A percentile compares a stretch with the other conserved stretches of the same genome.
phyloP scores from a whole-genome alignment of 2,113 vertebrate species.

The Colaptes auratus region DNA sequence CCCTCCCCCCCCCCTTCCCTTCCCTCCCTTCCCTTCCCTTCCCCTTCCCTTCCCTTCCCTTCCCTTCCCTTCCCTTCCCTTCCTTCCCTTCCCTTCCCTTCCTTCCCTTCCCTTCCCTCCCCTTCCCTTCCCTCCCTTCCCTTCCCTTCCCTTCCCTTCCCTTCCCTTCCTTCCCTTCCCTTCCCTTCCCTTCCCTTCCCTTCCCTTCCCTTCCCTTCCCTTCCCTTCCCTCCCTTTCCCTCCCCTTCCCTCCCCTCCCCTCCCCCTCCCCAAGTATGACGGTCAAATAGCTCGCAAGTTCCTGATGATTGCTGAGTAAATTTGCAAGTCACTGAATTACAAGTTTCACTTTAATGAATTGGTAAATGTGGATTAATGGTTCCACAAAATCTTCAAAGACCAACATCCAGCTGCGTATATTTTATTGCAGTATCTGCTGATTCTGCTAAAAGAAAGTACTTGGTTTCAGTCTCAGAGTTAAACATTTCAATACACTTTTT shows the following conservation, averaged over 20 bases:
- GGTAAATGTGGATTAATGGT: constrained; percentile 6
- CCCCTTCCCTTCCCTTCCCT: too few species aligned
- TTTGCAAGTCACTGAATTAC: constrained; percentile 19
- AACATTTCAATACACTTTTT: background rate
- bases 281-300: background rate
- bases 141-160: too few species aligned
- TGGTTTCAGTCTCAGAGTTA: background rate
- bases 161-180: too few species aligned
- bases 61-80: background rate
- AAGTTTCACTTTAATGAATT: background rate
- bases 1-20: too few species aligned
- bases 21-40: too few species aligned
- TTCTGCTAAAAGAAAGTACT: background rate
- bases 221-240: too few species aligned
- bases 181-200: too few species aligned
- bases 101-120: too few species aligned
- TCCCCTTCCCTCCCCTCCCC: too few species aligned
- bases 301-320: constrained; percentile 2
- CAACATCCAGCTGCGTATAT: background rate
- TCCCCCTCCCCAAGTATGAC: background rate
- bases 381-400: background rate
- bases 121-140: background rate
- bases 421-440: background rate
- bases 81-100: background rate
- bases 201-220: too few species aligned